A percentile compares a stretch with the other conserved stretches of the same genome.
Evolutionary conservation across 2,888 invertebrate species (phyloP).

Genomic region (Physocephala rufipes): DNA sequence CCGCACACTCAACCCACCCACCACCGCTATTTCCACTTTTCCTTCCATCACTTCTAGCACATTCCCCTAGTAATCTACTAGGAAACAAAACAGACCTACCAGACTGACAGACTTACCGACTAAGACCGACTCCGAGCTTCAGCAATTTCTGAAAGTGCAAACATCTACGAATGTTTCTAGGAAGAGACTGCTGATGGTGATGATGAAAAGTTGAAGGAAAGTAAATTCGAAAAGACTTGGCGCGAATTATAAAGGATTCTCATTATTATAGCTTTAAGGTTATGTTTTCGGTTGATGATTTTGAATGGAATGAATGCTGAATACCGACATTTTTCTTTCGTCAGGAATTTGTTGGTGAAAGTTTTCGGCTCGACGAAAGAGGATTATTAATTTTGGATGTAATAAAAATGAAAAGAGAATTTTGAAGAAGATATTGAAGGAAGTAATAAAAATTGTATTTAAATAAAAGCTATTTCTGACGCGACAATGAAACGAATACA

Average conservation of each 20-base stretch:
- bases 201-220: conserved; percentile 27
- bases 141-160: conserved; percentile 14
- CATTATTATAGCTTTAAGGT: conserved; percentile 50
- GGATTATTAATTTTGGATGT: conserved; percentile 2
- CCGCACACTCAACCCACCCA: neutral
- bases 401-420: too few relatives aligned
- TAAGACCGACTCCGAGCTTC: neutral
- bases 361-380: neutral
- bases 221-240: conserved; percentile 1
- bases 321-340: too few relatives aligned
- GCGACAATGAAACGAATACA: too few relatives aligned
- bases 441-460: too few relatives aligned
- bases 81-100: too few relatives aligned
- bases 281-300: conserved; percentile 45
- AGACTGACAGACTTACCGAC: too few relatives aligned
- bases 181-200: conserved; percentile 11
- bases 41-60: too few relatives aligned
- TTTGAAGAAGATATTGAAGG: too few relatives aligned
- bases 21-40: too few relatives aligned
- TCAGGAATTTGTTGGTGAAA: too few relatives aligned
- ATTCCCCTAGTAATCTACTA: too few relatives aligned
- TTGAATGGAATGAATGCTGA: neutral
- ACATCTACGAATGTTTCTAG: conserved; percentile 15
- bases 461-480: too few relatives aligned
- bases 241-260: conserved; percentile 44